Evolutionary conservation across 2,888 invertebrate species (phyloP), one percentile per base, ranked within the genome.

Genomic region (Chorisops tibialis): DNA sequence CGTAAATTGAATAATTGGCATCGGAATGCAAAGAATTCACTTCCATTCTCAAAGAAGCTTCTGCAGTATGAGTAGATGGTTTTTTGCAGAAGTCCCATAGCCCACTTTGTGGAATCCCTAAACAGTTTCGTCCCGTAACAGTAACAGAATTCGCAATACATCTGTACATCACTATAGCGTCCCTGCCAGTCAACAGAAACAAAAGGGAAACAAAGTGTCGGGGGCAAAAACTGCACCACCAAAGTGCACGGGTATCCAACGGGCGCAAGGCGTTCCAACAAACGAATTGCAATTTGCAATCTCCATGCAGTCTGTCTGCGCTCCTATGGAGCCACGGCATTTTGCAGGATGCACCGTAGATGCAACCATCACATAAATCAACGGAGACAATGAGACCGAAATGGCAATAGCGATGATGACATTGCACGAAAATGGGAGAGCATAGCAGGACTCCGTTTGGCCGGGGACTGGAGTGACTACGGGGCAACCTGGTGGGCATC

Each of bases 1-100:
- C 45, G 45, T 56, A 56, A 56, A 56, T 56, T 56, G 56, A 56
- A 56, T 56, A 56, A 56, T 56, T 56, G 56, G 56, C 56, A 30
- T 16, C 45, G 56, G 56, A 56, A 56, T 56, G 18, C 43, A 18
- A 43, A 43, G 56, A 56, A 56, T 56, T 56, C 43, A 43, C 56
- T 56, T 56, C 56, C 56, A 56, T 56, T 45, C 45, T 56, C 18
- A 12, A 21, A 56, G 56, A 18, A 56, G n/a, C 30, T 43, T 56
- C 30, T 56, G 43, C 43, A 56, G 43, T 56, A 56, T 39, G 56
- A 56, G 9, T 56, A 24, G 56, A 56, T 56, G 22, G 56, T 22
- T 43, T 56, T 56, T 56, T 56, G 16, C 56, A 43, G 11, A 56
- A 43, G 18, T 24, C 18, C 22, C 9, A 16, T 9, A 30, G 30